Base-by-base conservation (phyloP, 2,888 invertebrate species). In the Drosophila fulvimacula region DNA sequence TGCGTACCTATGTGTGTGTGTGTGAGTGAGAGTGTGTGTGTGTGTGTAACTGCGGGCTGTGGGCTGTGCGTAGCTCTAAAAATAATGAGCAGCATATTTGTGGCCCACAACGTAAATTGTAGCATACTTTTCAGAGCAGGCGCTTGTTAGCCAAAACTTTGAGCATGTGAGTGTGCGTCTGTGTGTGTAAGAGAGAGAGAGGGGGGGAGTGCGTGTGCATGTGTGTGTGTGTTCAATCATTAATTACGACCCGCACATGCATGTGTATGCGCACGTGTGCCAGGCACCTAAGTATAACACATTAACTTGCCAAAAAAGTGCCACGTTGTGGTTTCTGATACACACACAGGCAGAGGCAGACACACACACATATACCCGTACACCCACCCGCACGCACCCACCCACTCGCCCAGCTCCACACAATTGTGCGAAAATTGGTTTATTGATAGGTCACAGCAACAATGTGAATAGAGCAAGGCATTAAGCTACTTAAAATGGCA, bases 81-180 rank as follows among this genome's bases (percentile, higher is more conserved):
- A 83, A 85, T 88, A 83, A 83, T 83, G 83, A 83, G 88, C 82
- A 87, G 62, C 83, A 83, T 88, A 82, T 88, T 83, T 88, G 85
- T 82, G 59, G 82, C 69, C 67, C 69, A 67, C 76, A 69, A 76
- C 75, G 39, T 76, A 87, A 79, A 87, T 63, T 58, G 78, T 81
- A 81, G 86, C 82, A 83, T 81, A 83, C 83, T 74, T 79, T 82
- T 71, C 44, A 39, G 74, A 61, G 73, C 64, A 17, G 13, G 9
- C n/a, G 17, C 36, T 42, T 10, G 32, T 53, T 49, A 34, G 9
- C 19, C n/a, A 38, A 21, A 51, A 21, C 5, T 34, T 51, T 32
- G 34, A 34, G 19, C 17, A 6, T 0, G 48, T 6, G 9, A 7
- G 17, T 3, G 49, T 0, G 38, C 5, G 21, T 39, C n/a, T 38